These are phyloP conservation scores for Tetanocera ferruginea DNA, from an alignment of 2,888 invertebrate genomes.

Conservation along the genomic window DNA sequence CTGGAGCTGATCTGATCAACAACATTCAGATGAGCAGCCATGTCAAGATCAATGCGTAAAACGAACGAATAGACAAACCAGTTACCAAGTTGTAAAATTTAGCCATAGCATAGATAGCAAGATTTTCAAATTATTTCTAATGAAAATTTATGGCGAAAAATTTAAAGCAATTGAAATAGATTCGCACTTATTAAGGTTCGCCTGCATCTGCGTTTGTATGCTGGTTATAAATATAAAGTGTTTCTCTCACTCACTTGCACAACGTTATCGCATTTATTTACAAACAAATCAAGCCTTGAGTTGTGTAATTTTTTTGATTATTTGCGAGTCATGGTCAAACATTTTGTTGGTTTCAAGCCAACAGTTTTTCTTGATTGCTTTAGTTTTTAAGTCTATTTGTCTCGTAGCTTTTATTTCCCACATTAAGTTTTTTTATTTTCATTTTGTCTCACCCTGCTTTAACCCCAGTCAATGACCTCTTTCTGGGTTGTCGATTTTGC, in stretches of 20 bases:
- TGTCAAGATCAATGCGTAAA: neutral
- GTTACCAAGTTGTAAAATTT: neutral
- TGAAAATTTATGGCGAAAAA: conserved; percentile 19
- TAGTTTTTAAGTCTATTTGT: too few species aligned
- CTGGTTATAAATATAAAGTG: conserved; percentile 7
- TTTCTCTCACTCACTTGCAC: neutral
- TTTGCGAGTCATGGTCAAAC: neutral
- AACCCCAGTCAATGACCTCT: too few species aligned
- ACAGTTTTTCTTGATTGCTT: neutral
- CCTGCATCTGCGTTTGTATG: neutral
- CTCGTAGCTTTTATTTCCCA: too few species aligned
- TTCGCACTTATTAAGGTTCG: neutral
- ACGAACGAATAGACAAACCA: neutral
- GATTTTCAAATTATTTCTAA: neutral
- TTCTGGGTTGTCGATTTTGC: too few species aligned
- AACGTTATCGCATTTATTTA: neutral
- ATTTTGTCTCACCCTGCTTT: too few species aligned
- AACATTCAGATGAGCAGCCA: neutral
- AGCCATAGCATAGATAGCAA: neutral
- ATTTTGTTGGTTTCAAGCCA: neutral
- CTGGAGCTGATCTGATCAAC: neutral
- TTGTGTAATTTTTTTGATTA: neutral
- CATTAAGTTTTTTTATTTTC: too few species aligned
- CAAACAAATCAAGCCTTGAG: neutral
- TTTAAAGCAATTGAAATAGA: conserved; percentile 12